Conservation (phyloP, 2,113 vertebrate genomes). For the Gobiocypris rarus region DNA sequence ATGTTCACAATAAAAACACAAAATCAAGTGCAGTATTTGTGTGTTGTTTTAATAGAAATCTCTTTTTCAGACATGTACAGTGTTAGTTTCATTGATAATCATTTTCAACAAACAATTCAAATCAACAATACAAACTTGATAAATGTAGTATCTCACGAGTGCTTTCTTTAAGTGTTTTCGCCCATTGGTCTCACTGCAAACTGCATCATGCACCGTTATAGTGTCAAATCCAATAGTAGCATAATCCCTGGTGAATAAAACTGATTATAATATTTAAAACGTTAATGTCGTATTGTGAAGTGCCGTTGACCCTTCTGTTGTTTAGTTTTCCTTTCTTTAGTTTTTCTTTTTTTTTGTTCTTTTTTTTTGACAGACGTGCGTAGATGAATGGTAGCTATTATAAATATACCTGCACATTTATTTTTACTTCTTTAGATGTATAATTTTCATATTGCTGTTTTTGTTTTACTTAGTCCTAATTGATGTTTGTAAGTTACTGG, state of each 20-base stretch:
- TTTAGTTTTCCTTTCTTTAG: background rate
- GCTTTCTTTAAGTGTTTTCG: background rate
- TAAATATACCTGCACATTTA: background rate
- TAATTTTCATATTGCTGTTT: background rate
- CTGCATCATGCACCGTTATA: background rate
- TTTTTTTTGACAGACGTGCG: background rate
- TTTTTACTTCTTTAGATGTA: background rate
- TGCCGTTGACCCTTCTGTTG: background rate
- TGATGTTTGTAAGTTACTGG: background rate
- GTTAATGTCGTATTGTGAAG: background rate
- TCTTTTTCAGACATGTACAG: constrained; percentile 5
- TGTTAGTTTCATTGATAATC: background rate
- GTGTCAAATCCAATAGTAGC: background rate
- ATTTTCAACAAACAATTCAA: too few relatives aligned
- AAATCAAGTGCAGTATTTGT: background rate
- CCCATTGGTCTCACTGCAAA: background rate
- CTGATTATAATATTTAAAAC: background rate
- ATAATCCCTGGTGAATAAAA: background rate
- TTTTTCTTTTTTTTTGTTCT: too few relatives aligned
- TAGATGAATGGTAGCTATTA: background rate
- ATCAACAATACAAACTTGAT: background rate
- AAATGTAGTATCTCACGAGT: background rate
- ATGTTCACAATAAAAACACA: constrained; percentile 10
- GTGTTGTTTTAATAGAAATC: background rate
- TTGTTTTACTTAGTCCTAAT: background rate